Evolutionary conservation across 2,888 invertebrate genomes (phyloP), one percentile per base, ranked within the genome.

Genomic region (Mesorhabditis sp.): DNA sequence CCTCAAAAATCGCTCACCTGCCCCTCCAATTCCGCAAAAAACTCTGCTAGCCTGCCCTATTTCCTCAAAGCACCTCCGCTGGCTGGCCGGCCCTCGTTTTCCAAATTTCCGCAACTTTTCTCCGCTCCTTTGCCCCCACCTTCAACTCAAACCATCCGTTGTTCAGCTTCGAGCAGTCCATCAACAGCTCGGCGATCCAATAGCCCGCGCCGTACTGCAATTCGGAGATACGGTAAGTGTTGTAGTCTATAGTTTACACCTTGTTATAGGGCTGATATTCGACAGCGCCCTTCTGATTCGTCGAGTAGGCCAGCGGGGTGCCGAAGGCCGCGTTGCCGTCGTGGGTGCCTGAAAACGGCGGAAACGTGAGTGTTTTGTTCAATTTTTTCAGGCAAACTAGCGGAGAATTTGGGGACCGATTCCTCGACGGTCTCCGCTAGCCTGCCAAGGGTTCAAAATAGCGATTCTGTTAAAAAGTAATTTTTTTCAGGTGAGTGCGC

Each of bases 71-170:
- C 28, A 28, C 28, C 28, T 28, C 28, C 28, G 28, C n/a, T 58
- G 2, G 58, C 10, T 58, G 58, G n/a, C 15, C 10, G 5, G 7
- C 13, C n/a, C 41, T 13, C 15, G 6, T 13, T 13, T 65, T 15
- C 63, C 10, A 63, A 63, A 28, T 28, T 63, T 13, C 63, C 7
- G 63, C 63, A 15, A 13, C 7, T 28, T 13, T 63, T n/a, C 28
- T 63, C 28, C 3, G 43, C 10, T 10, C 13, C 65, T 58, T 58
- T 58, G 1, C n/a, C 58, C n/a, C 10, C n/a, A 78, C 85, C 74
- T 88, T 87, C 42, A 88, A 67, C 75, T 88, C 88, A 72, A 88
- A 88, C 87, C 87, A 88, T 13, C 87, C 87, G 13, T 82, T 75
- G 63, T 86, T 81, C 0, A 86, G 83, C 71, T 83, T 82, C 6